Conservation (phyloP, 2,888 invertebrate species). For the Platycheirus rosarum region DNA sequence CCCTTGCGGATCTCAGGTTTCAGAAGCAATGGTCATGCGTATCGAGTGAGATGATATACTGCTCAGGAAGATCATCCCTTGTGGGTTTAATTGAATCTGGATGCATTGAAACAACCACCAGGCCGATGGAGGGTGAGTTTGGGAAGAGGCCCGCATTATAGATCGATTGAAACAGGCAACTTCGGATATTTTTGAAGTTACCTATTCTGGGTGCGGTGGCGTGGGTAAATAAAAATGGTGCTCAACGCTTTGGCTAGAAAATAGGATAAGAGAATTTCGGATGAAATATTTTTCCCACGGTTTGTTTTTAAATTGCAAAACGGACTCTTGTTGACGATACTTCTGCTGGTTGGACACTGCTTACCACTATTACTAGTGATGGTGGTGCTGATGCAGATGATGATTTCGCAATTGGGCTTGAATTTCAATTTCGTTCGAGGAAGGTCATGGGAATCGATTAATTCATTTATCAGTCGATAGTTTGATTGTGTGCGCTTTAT, state of each 20-base stretch:
- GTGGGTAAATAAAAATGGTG: slow-evolving; percentile 62
- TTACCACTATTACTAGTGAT: slow-evolving; percentile 11
- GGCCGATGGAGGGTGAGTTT: slow-evolving; percentile 46
- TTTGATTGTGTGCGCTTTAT: slow-evolving; percentile 16
- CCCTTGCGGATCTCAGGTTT: slow-evolving; percentile 65
- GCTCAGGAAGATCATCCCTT: slow-evolving; percentile 47
- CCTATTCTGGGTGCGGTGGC: slow-evolving; percentile 52
- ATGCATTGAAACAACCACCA: slow-evolving; percentile 61
- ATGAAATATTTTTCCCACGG: slow-evolving; percentile 53
- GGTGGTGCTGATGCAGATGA: slow-evolving; percentile 61
- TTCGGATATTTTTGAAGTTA: slow-evolving; percentile 39
- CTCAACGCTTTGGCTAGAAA: slow-evolving; percentile 37
- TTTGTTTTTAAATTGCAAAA: slow-evolving; percentile 47
- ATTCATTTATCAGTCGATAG: slow-evolving; percentile 1
- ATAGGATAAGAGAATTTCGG: slow-evolving; percentile 17
- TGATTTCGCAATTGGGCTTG: slow-evolving; percentile 66
- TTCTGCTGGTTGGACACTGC: slow-evolving; percentile 48
- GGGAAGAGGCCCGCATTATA: slow-evolving; percentile 60
- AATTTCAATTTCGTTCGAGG: slow-evolving; percentile 29
- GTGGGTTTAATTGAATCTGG: slow-evolving; percentile 57
- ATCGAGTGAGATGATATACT: slow-evolving; percentile 54
- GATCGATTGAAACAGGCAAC: slow-evolving; percentile 45
- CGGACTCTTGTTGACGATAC: slow-evolving; percentile 47
- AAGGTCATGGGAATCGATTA: slow-evolving; percentile 61
- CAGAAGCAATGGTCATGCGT: slow-evolving; percentile 65